A percentile compares a stretch with the other conserved stretches of the same genome.
These are phyloP conservation scores for Nyleta sp. DNA, from an alignment of 2,888 invertebrate genomes.

Conservation along the genomic window DNA sequence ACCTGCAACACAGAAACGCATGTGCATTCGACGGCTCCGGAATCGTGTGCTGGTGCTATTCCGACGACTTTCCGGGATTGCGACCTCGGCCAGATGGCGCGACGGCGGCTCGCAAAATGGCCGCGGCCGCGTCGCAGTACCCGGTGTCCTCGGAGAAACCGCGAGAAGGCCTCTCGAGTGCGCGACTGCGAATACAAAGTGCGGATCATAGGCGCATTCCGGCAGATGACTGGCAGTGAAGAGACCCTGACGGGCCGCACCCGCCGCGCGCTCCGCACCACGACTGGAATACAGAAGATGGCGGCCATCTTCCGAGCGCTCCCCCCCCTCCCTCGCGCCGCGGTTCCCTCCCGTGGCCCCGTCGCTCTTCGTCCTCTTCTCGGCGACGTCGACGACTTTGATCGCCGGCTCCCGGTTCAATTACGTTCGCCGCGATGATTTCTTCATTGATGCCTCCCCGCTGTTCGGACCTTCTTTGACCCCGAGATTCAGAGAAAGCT, in stretches of 20 bases:
- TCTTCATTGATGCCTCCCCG: too few species aligned
- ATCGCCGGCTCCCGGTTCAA: too few species aligned
- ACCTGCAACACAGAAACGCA: conserved; percentile 7
- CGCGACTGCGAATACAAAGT: conserved; percentile 78
- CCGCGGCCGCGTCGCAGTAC: conserved; percentile 22
- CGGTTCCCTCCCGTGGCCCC: conserved; percentile 14
- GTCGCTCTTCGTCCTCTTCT: conserved; percentile 11
- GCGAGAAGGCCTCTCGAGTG: conserved; percentile 74
- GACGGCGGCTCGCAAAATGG: conserved; percentile 45
- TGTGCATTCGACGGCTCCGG: too few species aligned
- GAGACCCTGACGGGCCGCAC: conserved; percentile 76
- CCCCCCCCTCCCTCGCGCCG: conserved; percentile 67
- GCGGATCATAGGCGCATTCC: conserved; percentile 78
- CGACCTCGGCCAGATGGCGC: conserved; percentile 65
- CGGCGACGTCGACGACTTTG: conserved; percentile 18
- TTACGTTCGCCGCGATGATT: too few species aligned
- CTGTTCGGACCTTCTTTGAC: too few species aligned
- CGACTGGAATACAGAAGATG: conserved; percentile 81
- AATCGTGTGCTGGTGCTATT: too few species aligned
- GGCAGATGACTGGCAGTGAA: conserved; percentile 81
- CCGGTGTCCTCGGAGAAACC: conserved; percentile 70
- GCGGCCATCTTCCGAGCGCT: conserved; percentile 78
- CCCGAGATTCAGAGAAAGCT: too few species aligned
- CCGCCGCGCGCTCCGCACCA: conserved; percentile 68
- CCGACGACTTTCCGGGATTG: too few species aligned